Percentiles rank a stretch among this genome's conserved stretches.
Conservation (phyloP, 1,140 invertebrate genomes). For the Sminthurinus signatus region DNA sequence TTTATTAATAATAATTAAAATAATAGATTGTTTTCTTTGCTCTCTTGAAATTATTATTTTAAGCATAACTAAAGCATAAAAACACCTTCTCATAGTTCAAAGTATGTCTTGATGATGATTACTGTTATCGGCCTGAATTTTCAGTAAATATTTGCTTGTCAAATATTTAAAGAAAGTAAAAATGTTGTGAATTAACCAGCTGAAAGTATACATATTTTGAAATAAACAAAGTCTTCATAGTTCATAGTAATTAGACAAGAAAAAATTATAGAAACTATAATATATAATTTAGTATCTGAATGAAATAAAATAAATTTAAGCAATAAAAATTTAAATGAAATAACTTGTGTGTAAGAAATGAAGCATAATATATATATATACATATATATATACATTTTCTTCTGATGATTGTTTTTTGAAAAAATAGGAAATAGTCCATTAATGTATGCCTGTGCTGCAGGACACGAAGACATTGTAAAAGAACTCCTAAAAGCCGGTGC, state of each 20-base stretch:
- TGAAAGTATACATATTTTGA: constrained; percentile 17
- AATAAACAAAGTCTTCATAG: too few relatives aligned
- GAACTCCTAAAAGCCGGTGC: constrained; percentile 82
- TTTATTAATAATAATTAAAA: neutral
- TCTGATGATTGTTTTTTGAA: neutral
- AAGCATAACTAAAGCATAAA: too few relatives aligned
- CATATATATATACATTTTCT: too few relatives aligned
- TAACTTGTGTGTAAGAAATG: too few relatives aligned
- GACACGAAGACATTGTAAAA: constrained; percentile 85
- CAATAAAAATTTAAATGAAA: too few relatives aligned
- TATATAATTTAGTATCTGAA: too few relatives aligned
- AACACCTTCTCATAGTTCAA: too few relatives aligned
- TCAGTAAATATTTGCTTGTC: neutral
- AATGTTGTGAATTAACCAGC: constrained; percentile 6
- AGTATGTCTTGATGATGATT: constrained; percentile 15
- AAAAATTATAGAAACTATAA: too few relatives aligned
- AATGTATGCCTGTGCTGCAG: constrained; percentile 96
- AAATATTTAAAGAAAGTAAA: neutral
- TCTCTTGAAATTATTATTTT: neutral
- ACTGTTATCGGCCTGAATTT: constrained; percentile 12
- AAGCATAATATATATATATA: too few relatives aligned
- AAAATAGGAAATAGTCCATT: constrained; percentile 80
- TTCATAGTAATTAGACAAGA: too few relatives aligned
- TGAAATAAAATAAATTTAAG: too few relatives aligned
- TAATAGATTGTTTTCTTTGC: neutral